phyloP scores from a whole-genome alignment of 2,888 invertebrate species.

The Vanessa cardui region DNA sequence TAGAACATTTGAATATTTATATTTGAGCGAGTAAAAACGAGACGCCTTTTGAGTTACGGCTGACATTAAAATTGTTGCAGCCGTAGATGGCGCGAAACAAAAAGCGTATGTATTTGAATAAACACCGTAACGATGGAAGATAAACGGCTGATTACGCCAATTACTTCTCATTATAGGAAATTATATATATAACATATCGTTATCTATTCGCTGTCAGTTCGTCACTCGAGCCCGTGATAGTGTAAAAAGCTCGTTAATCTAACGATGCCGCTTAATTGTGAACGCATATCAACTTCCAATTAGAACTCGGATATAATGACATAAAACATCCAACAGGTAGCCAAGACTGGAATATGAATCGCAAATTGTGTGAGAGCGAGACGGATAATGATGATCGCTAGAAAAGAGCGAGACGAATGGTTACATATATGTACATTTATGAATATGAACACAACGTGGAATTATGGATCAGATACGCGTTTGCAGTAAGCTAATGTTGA shows the following conservation, averaged over 20 bases:
- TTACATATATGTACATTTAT: conserved; percentile 35
- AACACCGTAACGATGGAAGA: conserved; percentile 15
- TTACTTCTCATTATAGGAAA: conserved; percentile 21
- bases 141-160: conserved; percentile 17
- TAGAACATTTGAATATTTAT: conserved; percentile 16
- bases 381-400: conserved; percentile 19
- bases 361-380: conserved; percentile 41
- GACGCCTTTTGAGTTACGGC: conserved; percentile 19
- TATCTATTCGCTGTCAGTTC: conserved; percentile 24
- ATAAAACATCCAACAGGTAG: conserved; percentile 54
- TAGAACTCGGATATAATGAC: conserved; percentile 69
- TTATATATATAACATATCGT: conserved; percentile 12
- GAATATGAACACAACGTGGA: conserved; percentile 30
- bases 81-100: conserved; percentile 14
- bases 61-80: conserved; percentile 21
- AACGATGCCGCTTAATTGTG: conserved; percentile 70
- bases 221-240: conserved; percentile 40
- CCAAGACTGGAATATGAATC: conserved; percentile 39
- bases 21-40: conserved; percentile 8
- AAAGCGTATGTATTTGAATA: conserved; percentile 28
- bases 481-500: conserved; percentile 37
- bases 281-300: conserved; percentile 78
- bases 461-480: conserved; percentile 44
- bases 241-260: conserved; percentile 75
- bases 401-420: conserved; percentile 29